Base-by-base conservation (phyloP, 2,888 invertebrate species). In the Limulus polyphemus region DNA sequence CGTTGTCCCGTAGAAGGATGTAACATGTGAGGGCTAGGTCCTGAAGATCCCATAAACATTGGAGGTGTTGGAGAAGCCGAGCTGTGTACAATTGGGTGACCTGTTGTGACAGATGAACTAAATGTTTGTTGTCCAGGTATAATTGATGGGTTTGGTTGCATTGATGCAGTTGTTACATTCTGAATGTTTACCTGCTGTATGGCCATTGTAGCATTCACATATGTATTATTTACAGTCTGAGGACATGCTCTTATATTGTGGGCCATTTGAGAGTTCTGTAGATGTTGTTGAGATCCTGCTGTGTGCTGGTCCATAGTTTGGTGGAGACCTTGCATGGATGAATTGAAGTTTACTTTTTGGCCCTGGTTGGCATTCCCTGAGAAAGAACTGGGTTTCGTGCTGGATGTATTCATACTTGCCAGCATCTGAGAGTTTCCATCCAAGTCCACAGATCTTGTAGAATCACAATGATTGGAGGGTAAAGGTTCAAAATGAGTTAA, bases 401-500 rank as follows among this genome's bases (percentile, higher is more conserved):
- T 65, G 9, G 68, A 48, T 64, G 69, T 65, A 57, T 66, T 70
- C 69, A 70, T 71, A 32, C 65, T 67, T 55, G 64, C 59, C 17
- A 63, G 62, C 32, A 65, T 66, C 55, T 65, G 59, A 16, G 64
- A 62, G 63, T 67, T 69, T 72, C 86, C 89, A n/a, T 91, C 90
- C 55, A 63, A 56, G 55, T 62, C 61, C 49, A 58, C 61, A 68
- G 93, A 78, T 74, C 91, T 90, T 73, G 93, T 92, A 67, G 90
- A 90, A 92, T 93, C 93, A 77, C 93, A 92, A 61, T 92, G 91
- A 72, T 93, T 81, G 11, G 92, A 93, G 59, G 91, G 89, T 72
- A 93, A 93, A 1, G 93, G 93, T 80, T 93, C 93, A 77, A 93
- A 93, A 74, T 84, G 89, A 73, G 82, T 77, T 61, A 70, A 58